Evolutionary conservation across 2,888 invertebrate species (phyloP), one percentile per base, ranked within the genome.

Genomic region (Drosophila fungiperda): DNA sequence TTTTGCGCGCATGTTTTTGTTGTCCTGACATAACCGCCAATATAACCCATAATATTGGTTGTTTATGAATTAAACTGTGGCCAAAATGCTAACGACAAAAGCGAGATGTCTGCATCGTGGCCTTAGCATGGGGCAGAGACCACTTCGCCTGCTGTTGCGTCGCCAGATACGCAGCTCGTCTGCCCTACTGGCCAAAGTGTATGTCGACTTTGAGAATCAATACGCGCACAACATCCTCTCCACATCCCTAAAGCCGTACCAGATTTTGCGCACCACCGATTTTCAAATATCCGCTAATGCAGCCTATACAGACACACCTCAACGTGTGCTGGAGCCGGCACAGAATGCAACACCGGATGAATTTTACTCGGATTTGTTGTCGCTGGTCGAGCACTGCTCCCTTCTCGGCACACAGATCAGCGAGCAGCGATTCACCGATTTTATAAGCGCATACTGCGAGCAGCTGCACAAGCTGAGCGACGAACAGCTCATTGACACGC

Each of bases 381-480:
- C 35, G 0, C 45, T 93, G 4, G 82, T 87, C 29, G 59, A 80
- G 11, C 87, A 90, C 60, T 93, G 92, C 48, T 68, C 72, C 0
- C 69, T 78, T 5, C 79, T 83, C 1, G 40, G 55, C 1, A 68
- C 73, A 0, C 81, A 82, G 26, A 76, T 93, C 0, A 90, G 92
- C 0, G 88, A 92, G 7, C 76, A 80, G 6, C 76, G 78, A n/a
- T 93, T 92, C 36, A 76, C 70, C 0, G 57, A 42, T 5, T 92
- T 93, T 38, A 72, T 89, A 1, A 67, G 88, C 49, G n/a, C 61
- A 2, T 92, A 89, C 20, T 94, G 94, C 49, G 94, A 95, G 80
- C 94, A 94, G 65, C 92, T 95, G 69, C 93, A 94, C 78, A 88
- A 93, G 68, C 93, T 96, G 5, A 94, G 92, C 23, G 95, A 95